phyloP scores from a whole-genome alignment of 2,797 vertebrate genomes.

The Pogoniulus pusillus region DNA sequence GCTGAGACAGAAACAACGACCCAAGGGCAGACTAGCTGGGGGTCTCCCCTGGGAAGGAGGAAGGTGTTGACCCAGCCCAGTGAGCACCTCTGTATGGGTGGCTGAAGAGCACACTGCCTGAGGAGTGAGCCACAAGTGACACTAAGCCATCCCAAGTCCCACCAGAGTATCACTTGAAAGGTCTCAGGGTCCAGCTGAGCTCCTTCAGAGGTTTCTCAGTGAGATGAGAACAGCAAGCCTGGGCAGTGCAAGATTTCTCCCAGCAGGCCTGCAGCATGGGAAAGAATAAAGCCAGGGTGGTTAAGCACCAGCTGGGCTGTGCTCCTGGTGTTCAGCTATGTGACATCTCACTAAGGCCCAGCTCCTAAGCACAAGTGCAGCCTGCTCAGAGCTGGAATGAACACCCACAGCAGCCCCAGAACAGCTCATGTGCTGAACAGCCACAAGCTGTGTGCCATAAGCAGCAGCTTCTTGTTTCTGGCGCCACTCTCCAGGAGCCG shows the following conservation, averaged over 20 bases:
- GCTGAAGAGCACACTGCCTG: not conserved
- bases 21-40: not conserved
- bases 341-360: not conserved
- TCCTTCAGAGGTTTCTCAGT: not conserved
- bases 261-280: constrained; percentile 25
- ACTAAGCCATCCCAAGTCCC: not conserved
- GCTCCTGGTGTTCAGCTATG: not conserved
- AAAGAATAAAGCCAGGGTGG: constrained; percentile 25
- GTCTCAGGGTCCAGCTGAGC: not conserved
- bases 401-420: not conserved
- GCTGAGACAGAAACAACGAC: not conserved
- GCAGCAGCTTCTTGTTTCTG: not conserved
- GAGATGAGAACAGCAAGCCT: constrained; percentile 12
- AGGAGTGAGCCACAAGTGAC: not conserved
- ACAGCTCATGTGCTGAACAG: not conserved
- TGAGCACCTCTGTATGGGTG: not conserved
- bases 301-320: not conserved
- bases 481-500: accelerated
- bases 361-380: not conserved
- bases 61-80: not conserved
- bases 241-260: not conserved
- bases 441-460: accelerated
- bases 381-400: not conserved
- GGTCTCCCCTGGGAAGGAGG: not conserved
- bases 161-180: not conserved